These are phyloP conservation scores for Anastatus disparis DNA, from an alignment of 1,140 invertebrate species.

Conservation along the genomic window DNA sequence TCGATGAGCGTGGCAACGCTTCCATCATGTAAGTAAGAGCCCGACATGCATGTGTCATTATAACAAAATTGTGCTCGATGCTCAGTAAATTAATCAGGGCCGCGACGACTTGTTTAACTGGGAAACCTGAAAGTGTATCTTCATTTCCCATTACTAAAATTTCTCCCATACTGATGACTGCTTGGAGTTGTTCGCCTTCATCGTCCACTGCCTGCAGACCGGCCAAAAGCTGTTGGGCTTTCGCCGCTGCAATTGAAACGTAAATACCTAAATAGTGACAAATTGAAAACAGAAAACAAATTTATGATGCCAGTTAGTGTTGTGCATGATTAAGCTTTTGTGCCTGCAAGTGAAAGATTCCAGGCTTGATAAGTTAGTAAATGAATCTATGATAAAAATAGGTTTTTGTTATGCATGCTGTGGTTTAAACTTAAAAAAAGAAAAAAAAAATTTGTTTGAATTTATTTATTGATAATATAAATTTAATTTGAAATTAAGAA, in stretches of 20 bases:
- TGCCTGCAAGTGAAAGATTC: constrained; percentile 1
- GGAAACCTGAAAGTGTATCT: constrained; percentile 97
- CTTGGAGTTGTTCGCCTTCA: constrained; percentile 96
- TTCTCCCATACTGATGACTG: constrained; percentile 99
- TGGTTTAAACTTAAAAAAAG: too few species aligned
- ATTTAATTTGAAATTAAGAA: too few species aligned
- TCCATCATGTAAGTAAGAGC: constrained; percentile 99
- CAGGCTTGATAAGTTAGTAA: neutral
- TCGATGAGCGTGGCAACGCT: constrained; percentile 93
- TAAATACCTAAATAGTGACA: constrained; percentile 34
- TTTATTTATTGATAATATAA: neutral
- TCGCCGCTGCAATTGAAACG: constrained; percentile 75
- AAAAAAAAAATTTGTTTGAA: too few species aligned
- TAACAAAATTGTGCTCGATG: constrained; percentile 98
- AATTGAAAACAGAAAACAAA: constrained; percentile 36
- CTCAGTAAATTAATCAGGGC: constrained; percentile 88
- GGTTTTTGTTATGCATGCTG: too few species aligned
- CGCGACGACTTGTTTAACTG: constrained; percentile 96
- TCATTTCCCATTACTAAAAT: constrained; percentile 99
- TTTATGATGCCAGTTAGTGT: neutral
- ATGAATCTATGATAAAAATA: too few species aligned
- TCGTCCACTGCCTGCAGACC: constrained; percentile 94
- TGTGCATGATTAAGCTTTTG: constrained; percentile 4
- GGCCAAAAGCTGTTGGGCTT: constrained; percentile 93
- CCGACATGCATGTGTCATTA: constrained; percentile 99